Conservation (phyloP, 2,113 vertebrate species). For the Anarhynchus alexandrinus region DNA sequence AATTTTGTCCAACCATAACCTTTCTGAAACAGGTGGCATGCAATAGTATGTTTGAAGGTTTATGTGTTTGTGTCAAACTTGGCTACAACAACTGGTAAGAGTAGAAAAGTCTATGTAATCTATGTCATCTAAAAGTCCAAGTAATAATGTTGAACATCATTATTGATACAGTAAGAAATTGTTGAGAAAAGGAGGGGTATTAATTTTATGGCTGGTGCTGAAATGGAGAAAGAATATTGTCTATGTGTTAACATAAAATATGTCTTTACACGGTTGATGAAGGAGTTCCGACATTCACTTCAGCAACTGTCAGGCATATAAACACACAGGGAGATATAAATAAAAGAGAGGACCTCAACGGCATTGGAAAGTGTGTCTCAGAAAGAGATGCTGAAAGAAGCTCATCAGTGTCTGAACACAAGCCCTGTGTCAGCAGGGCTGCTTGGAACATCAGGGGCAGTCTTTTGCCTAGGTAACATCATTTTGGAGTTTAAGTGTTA, state of each 20-base stretch:
- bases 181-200: neutral
- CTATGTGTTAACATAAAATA: neutral
- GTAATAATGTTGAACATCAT: neutral
- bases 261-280: neutral
- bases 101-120: neutral
- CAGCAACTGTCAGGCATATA: neutral
- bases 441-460: neutral
- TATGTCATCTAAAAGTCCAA: neutral
- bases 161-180: neutral
- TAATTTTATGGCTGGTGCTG: neutral
- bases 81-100: neutral
- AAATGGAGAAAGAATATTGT: neutral
- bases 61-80: neutral
- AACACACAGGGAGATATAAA: neutral
- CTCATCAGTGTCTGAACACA: neutral
- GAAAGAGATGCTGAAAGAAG: neutral
- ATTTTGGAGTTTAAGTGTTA: neutral
- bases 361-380: neutral
- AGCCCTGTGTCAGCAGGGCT: neutral
- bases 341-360: neutral
- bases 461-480: neutral
- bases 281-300: neutral
- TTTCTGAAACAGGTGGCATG: conserved; percentile 4
- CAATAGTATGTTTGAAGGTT: conserved; percentile 13
- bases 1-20: conserved; percentile 7